Conservation (phyloP, 1,140 invertebrate genomes). For the Hyles vespertilio region DNA sequence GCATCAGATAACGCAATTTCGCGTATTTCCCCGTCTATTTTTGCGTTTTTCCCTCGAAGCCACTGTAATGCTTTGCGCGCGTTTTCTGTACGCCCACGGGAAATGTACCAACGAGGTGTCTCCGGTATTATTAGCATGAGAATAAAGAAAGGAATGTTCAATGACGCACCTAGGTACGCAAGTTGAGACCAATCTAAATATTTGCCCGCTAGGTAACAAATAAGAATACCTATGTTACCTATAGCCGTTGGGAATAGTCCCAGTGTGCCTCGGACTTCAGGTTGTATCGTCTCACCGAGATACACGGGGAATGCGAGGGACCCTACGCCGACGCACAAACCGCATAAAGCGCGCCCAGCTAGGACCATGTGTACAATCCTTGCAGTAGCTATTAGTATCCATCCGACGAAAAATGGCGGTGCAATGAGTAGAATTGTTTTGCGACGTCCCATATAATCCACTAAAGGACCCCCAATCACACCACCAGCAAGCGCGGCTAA, state of each 20-base stretch:
- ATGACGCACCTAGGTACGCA: constrained; percentile 83
- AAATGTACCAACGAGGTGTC: constrained; percentile 92
- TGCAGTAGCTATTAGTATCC: constrained; percentile 86
- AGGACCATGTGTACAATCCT: constrained; percentile 82
- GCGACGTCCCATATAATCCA: constrained; percentile 91
- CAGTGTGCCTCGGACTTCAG: constrained; percentile 91
- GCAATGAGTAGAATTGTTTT: constrained; percentile 87
- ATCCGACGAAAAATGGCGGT: constrained; percentile 90
- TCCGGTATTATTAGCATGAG: constrained; percentile 91
- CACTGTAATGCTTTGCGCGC: constrained; percentile 86
- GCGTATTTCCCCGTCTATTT: constrained; percentile 88
- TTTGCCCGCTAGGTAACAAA: constrained; percentile 86
- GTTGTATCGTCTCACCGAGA: constrained; percentile 92
- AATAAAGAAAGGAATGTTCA: constrained; percentile 86
- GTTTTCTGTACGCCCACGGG: constrained; percentile 82
- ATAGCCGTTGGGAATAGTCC: constrained; percentile 92
- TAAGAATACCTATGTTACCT: constrained; percentile 90
- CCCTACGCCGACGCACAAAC: constrained; percentile 90
- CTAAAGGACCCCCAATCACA: constrained; percentile 88
- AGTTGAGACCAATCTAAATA: constrained; percentile 88
- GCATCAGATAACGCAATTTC: constrained; percentile 86
- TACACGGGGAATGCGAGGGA: constrained; percentile 93
- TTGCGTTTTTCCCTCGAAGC: constrained; percentile 85
- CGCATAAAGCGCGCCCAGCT: constrained; percentile 85
- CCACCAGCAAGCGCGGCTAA: constrained; percentile 90